Base-by-base conservation (phyloP, 2,888 invertebrate genomes). In the Anoplius nigerrimus region DNA sequence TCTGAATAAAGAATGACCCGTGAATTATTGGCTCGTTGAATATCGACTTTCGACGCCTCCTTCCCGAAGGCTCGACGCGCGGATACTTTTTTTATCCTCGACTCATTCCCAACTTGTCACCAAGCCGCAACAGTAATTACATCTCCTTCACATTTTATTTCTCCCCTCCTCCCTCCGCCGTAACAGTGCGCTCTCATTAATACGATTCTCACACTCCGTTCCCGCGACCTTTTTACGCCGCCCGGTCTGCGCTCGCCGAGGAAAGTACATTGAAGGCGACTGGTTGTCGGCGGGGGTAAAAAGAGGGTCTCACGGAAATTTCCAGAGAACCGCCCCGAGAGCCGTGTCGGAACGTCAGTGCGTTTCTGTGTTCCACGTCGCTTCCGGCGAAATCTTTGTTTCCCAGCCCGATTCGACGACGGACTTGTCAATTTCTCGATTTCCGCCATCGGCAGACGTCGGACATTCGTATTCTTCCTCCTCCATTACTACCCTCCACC, bases 1-100 rank as follows among this genome's bases (percentile, higher is more conserved):
- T 71, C 75, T 78, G 74, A 80, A 80, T 80, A 79, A 79, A 73
- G 58, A 74, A 79, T 71, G 61, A 70, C 58, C 68, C 58, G 71
- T 74, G 74, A 79, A 80, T 79, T 73, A 79, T 78, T 77, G 71
- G 69, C 62, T 62, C 73, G 68, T 59, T 69, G 70, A 74, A 76
- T 75, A 74, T 80, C 76, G 75, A 69, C 69, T 78, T 75, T 76
- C 65, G 60, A 59, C 64, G 46, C 24, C 72, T 64, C 53, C 55
- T 15, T 55, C 43, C n/a, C 8, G 20, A 16, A 24, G 15, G 54
- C 58, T 52, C 59, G 15, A 42, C 16, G 56, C 43, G 43, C 51
- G 11, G 42, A 27, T 53, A 42, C 62, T 24, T 8, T 46, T 52
- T 18, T 43, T 34, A n/a, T n/a, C 11, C 16, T 53, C 48, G 46